Evolutionary conservation across 2,797 vertebrate genomes (phyloP), one percentile per base, ranked within the genome.

Genomic region (Eulemur albifrons): DNA sequence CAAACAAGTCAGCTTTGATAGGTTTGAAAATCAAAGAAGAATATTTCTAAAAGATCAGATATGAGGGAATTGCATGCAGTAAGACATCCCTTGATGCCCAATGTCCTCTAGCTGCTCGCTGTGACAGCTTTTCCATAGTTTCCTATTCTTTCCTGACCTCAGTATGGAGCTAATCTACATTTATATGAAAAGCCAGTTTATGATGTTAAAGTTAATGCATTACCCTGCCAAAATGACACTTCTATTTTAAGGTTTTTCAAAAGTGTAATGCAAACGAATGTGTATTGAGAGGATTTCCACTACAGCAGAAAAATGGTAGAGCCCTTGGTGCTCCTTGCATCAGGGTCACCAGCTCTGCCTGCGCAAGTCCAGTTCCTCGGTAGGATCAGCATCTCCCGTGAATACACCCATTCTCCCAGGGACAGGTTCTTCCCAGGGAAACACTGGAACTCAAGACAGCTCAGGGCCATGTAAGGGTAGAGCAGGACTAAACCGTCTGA

Each of bases 11-110:
- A 70, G 18, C 13, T 75, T 30, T 48, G 59, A 35, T 21, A 77
- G 38, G n/a, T 80, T 81, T 77, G 38, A 15, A 92, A 65, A 69
- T 69, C 57, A 94, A 90, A 48, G 59, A 15, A 77, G 40, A 92
- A 20, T n/a, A 4, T n/a, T 17, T 92, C 2, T 70, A 20, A 69
- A 87, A 82, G 21, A 69, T 10, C 59, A 72, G 18, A 82, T 48
- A 38, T 59, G 11, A 77, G 7, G 23, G n/a, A 77, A 86, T 63
- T 48, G 43, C 4, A n/a, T 54, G 43, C 2, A 25, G 3, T 90
- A 85, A 93, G 69, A 95, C 48, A 88, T 63, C 5, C 21, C 32
- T 59, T 8, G 3, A 40, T 40, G 38, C 7, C 10, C 21, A 21
- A 0, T 3, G 4, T 12, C 4, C 13, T 61, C 67, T 11, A 61